These are phyloP conservation scores for Eriosoma lanigerum DNA, from an alignment of 1,140 invertebrate species.

Conservation along the genomic window DNA sequence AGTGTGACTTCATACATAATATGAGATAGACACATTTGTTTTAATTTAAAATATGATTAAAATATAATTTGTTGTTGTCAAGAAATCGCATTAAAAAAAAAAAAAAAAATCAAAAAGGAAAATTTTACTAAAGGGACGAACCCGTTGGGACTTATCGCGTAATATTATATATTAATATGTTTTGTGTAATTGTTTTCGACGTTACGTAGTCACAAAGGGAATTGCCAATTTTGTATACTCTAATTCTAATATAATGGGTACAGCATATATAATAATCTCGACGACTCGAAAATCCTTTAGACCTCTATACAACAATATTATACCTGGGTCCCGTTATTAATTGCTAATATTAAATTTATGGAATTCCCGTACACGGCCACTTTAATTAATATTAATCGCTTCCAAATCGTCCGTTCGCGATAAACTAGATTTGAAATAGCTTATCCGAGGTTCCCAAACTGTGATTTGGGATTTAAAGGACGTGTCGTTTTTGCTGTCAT, in stretches of 20 bases:
- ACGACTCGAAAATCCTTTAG: background rate
- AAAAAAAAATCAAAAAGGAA: too few relatives aligned
- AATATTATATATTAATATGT: too few relatives aligned
- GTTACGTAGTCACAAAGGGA: background rate
- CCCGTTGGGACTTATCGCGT: too few relatives aligned
- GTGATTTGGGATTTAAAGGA: too few relatives aligned
- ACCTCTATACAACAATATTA: background rate
- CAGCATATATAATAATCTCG: background rate
- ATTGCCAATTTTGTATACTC: background rate
- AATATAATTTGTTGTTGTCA: too few relatives aligned
- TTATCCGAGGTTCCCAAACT: too few relatives aligned
- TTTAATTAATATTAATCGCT: background rate
- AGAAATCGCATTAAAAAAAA: too few relatives aligned
- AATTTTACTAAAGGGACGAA: too few relatives aligned
- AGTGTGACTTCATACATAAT: too few relatives aligned
- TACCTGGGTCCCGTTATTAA: background rate
- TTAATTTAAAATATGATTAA: too few relatives aligned
- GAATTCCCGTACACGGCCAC: background rate
- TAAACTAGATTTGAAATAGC: background rate
- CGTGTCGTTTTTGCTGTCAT: too few relatives aligned
- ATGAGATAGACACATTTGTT: too few relatives aligned
- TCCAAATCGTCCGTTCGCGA: background rate
- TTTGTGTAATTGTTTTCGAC: background rate
- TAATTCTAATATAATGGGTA: background rate
- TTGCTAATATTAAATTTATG: slow-evolving; percentile 32